A percentile compares a stretch with the other conserved stretches of the same genome.
phyloP scores from a whole-genome alignment of 2,113 vertebrate genomes.

The Chrysemys picta region DNA sequence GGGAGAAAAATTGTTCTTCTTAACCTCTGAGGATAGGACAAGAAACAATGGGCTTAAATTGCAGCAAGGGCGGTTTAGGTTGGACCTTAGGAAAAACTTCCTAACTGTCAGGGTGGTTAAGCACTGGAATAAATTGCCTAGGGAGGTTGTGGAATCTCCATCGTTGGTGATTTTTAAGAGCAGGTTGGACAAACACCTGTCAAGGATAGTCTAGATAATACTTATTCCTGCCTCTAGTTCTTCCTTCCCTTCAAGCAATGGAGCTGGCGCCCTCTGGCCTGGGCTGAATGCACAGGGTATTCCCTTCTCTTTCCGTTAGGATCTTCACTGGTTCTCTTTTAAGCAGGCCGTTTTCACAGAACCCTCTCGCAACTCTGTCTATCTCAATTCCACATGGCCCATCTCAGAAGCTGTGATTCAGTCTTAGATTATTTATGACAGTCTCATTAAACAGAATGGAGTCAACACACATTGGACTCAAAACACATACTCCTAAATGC shows the following conservation, averaged over 20 bases:
- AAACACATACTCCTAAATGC: background rate
- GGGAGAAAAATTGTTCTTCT: no score
- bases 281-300: background rate
- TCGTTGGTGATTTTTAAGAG: no score
- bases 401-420: background rate
- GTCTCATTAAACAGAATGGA: background rate
- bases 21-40: no score
- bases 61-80: no score
- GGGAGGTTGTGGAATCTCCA: no score
- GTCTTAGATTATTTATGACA: background rate
- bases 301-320: background rate
- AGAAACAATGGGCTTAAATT: no score
- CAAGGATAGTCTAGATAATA: no score
- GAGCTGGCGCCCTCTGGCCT: background rate
- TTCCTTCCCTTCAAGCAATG: background rate
- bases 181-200: no score
- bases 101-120: no score
- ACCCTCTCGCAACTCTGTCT: background rate
- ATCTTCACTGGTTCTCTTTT: background rate
- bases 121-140: no score
- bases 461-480: background rate
- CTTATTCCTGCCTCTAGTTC: background rate
- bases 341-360: fast-evolving
- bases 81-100: no score
- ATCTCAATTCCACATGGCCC: background rate